These are phyloP conservation scores for Arge pagana DNA, from an alignment of 2,888 invertebrate genomes.

Conservation along the genomic window DNA sequence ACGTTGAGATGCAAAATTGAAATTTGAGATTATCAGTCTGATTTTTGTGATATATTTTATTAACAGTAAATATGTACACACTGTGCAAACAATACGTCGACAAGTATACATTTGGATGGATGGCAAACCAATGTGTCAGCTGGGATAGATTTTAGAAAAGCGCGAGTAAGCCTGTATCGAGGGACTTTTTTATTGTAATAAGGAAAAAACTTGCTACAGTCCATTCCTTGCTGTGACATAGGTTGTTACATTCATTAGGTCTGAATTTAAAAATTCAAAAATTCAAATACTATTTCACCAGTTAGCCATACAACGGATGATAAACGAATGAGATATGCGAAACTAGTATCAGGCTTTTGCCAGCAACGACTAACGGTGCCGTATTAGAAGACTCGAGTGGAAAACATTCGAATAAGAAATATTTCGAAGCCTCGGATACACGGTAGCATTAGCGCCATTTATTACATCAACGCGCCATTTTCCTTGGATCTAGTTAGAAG, in stretches of 20 bases:
- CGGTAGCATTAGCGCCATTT: constrained; percentile 57
- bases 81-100: too few relatives aligned
- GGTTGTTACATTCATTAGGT: constrained; percentile 24
- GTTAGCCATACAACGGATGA: neutral
- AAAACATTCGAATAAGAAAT: constrained; percentile 41
- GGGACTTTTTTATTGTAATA: too few relatives aligned
- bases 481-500: constrained; percentile 42
- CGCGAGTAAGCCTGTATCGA: too few relatives aligned
- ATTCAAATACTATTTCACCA: constrained; percentile 45
- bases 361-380: neutral
- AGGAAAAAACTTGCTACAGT: too few relatives aligned
- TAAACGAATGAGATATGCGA: neutral
- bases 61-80: too few relatives aligned
- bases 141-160: too few relatives aligned
- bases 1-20: too few relatives aligned
- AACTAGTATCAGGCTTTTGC: constrained; percentile 29
- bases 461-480: constrained; percentile 57
- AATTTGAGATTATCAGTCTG: too few relatives aligned
- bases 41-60: too few relatives aligned
- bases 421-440: constrained; percentile 37
- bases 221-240: too few relatives aligned
- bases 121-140: too few relatives aligned
- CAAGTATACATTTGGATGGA: too few relatives aligned
- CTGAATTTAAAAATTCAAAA: constrained; percentile 56
- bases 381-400: constrained; percentile 24